Evolutionary conservation across 2,888 invertebrate genomes (phyloP), one percentile per base, ranked within the genome.

Genomic region (Hirtodrosophila confusa): DNA sequence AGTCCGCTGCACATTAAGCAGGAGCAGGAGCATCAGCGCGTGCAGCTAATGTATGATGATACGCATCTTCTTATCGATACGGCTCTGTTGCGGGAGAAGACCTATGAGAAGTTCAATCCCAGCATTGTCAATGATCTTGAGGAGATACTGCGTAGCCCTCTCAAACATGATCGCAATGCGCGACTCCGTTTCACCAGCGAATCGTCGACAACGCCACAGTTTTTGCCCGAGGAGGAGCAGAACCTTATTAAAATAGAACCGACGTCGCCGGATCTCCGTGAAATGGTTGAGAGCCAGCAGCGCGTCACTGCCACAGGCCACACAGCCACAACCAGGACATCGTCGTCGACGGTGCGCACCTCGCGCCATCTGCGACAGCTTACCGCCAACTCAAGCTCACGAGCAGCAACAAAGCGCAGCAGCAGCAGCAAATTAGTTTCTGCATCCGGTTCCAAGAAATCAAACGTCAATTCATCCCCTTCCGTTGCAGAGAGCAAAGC

Each of bases 81-180:
- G 7, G 74, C 89, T 0, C 73, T 91, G 33, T 67, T 89, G 37
- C 90, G 91, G 0, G 89, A 91, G 27, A 90, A 90, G 54, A 70
- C 88, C 1, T 88, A 80, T 36, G 90, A 90, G n/a, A 90, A 91
- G 63, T 91, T 86, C 51, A 91, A 90, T 74, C 90, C 90, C 0
- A 90, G 89, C 67, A 87, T 91, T 60, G 91, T 91, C 4, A 90
- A 91, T 50, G 92, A 92, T 78, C 76, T 92, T 45, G 91, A 92
- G 78, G 91, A 92, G 40, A 91, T 92, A 12, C 65, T 92, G 5
- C 89, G 91, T 43, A 91, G 91, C 6, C 91, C 91, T 0, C 84
- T 90, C 0, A 91, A 92, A 63, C 84, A 83, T 4, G 90, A 91
- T 54, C 70, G 74, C 1, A 80, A 80, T n/a, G 64, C 88, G 1